These are phyloP conservation scores for Falco cherrug DNA, from an alignment of 2,797 vertebrate genomes.

Conservation along the genomic window DNA sequence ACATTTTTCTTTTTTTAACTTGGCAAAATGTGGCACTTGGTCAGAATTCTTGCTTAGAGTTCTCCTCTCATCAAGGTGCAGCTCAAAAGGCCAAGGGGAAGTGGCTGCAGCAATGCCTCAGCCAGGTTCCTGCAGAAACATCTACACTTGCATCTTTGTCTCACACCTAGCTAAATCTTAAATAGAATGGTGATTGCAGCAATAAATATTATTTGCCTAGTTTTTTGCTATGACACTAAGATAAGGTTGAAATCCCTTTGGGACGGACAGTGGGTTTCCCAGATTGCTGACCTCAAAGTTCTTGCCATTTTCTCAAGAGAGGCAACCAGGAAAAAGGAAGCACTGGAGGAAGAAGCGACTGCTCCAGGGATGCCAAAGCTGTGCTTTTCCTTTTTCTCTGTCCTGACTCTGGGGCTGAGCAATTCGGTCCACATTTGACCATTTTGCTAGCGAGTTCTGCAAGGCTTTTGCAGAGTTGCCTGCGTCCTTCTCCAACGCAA, in stretches of 20 bases:
- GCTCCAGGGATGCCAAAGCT: not conserved
- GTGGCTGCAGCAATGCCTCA: not conserved
- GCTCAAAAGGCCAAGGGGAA: not conserved
- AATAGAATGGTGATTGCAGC: not conserved
- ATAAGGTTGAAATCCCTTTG: not conserved
- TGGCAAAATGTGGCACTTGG: not conserved
- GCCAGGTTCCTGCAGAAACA: not conserved
- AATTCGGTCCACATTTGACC: not conserved
- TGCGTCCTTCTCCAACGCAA: not conserved
- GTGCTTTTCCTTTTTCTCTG: not conserved
- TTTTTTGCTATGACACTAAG: not conserved
- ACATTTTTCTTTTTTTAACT: not conserved
- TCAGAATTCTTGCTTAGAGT: not conserved
- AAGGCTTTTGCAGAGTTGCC: not conserved
- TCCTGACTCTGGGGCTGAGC: not conserved
- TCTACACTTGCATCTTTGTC: not conserved
- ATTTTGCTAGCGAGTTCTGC: not conserved
- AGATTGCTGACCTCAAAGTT: not conserved
- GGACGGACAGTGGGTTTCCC: not conserved
- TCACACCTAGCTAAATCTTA: not conserved
- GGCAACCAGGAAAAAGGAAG: not conserved
- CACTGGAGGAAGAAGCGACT: not conserved
- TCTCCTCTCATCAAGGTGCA: not conserved
- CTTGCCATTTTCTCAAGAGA: not conserved
- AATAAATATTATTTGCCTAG: not conserved